phyloP scores from a whole-genome alignment of 2,888 invertebrate species.

The Lithophane semibrunnea region DNA sequence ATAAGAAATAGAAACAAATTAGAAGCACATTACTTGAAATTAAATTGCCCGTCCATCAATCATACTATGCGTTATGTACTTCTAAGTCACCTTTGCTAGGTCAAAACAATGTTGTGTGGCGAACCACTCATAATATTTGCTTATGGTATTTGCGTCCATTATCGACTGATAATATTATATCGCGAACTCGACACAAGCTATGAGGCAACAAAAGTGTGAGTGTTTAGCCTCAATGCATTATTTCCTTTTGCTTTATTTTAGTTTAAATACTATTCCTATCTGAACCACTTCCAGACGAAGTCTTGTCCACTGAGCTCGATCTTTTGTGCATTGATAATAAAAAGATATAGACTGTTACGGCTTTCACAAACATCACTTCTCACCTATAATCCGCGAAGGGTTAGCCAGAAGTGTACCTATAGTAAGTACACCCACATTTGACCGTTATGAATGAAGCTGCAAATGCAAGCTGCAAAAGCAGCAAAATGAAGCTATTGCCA shows the following conservation, averaged over 20 bases:
- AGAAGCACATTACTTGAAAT: conserved; percentile 12
- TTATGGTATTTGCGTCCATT: conserved; percentile 40
- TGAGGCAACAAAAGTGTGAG: neutral
- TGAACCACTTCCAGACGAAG: too few species aligned
- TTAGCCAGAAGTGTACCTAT: neutral
- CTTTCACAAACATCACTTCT: neutral
- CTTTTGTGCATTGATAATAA: neutral
- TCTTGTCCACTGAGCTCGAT: neutral
- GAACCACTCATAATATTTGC: conserved; percentile 28
- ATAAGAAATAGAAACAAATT: conserved; percentile 21
- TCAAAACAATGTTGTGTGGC: conserved; percentile 30
- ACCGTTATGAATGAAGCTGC: too few species aligned
- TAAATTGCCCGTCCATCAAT: conserved; percentile 37
- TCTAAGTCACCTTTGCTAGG: conserved; percentile 49
- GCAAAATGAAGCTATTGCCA: too few species aligned
- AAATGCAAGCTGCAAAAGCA: too few species aligned
- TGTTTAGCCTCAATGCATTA: neutral
- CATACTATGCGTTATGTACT: neutral
- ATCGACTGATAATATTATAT: conserved; percentile 49
- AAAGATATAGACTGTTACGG: neutral
- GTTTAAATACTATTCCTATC: neutral
- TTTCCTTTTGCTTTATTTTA: neutral
- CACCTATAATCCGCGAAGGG: too few species aligned
- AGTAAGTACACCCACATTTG: too few species aligned
- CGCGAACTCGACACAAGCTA: neutral